Conservation (phyloP, 1,140 invertebrate species). For the Pogonognathellus flavescens region DNA sequence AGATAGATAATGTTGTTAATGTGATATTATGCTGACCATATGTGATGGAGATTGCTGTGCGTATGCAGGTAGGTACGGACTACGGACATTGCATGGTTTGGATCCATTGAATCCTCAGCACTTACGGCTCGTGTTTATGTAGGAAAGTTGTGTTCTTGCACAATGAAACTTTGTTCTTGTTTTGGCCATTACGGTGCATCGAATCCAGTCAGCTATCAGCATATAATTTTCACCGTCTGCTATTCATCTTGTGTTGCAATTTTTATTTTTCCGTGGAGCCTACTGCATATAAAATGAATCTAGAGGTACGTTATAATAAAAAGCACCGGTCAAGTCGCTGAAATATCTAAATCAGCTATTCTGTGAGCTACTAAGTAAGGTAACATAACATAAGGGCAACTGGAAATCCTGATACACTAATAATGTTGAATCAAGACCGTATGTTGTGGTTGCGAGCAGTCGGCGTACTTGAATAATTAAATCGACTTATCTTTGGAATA, state of each 20-base stretch:
- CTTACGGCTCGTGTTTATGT: constrained; percentile 23
- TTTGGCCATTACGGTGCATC: neutral
- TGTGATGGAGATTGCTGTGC: neutral
- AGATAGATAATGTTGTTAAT: too few relatives aligned
- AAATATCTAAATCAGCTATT: constrained; percentile 19
- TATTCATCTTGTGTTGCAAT: constrained; percentile 1
- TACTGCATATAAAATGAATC: too few relatives aligned
- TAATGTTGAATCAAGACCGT: neutral
- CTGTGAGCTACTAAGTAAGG: neutral
- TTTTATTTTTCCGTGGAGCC: neutral
- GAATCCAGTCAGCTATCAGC: neutral
- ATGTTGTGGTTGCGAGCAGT: neutral
- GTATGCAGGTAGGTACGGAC: neutral
- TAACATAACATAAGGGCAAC: too few relatives aligned
- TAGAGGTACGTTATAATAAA: too few relatives aligned
- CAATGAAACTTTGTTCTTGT: constrained; percentile 12
- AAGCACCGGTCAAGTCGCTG: neutral
- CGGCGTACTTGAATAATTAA: neutral
- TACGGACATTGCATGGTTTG: neutral
- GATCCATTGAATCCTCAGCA: neutral
- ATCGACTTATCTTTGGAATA: neutral
- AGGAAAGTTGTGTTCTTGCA: neutral
- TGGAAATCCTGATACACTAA: neutral
- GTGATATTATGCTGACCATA: too few relatives aligned
- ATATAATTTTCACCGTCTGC: constrained; percentile 6